These are phyloP conservation scores for Synanceia verrucosa DNA, from an alignment of 2,797 vertebrate species.

Conservation along the genomic window DNA sequence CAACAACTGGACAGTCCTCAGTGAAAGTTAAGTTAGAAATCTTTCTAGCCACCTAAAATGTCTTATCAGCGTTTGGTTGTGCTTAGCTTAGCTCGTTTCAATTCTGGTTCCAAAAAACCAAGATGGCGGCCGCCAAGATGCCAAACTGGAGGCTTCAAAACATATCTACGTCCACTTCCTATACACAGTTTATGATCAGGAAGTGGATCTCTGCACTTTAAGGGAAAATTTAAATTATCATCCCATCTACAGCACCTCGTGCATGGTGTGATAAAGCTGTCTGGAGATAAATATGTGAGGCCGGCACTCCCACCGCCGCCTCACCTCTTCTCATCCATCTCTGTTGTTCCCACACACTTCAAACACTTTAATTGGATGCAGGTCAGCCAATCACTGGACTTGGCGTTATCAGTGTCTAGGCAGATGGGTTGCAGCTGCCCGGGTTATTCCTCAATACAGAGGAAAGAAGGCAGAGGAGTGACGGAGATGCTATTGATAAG, in stretches of 20 bases:
- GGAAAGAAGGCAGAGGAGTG: background rate
- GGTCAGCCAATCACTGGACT: constrained; percentile 70
- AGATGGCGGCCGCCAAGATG: too few species aligned
- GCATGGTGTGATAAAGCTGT: background rate
- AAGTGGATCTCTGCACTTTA: constrained; percentile 4
- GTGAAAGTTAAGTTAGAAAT: too few species aligned
- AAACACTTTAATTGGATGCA: constrained; percentile 72
- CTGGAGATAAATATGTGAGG: constrained; percentile 16
- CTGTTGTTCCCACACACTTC: constrained; percentile 55
- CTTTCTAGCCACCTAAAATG: too few species aligned
- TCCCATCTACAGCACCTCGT: constrained; percentile 19
- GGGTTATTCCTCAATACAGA: constrained; percentile 58
- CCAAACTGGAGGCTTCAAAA: too few species aligned
- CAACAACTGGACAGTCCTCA: too few species aligned
- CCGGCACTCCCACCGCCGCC: background rate
- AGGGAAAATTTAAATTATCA: constrained; percentile 32
- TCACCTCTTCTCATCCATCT: constrained; percentile 54
- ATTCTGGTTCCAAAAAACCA: too few species aligned
- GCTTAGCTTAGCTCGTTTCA: too few species aligned
- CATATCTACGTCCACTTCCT: too few species aligned
- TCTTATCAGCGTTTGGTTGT: too few species aligned
- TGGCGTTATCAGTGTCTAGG: constrained; percentile 68
- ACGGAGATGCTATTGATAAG: constrained; percentile 68
- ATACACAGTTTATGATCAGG: too few species aligned
- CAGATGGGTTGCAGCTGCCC: constrained; percentile 65